These are phyloP conservation scores for Rhinoderma darwinii DNA, from an alignment of 2,113 vertebrate genomes.

Conservation along the genomic window DNA sequence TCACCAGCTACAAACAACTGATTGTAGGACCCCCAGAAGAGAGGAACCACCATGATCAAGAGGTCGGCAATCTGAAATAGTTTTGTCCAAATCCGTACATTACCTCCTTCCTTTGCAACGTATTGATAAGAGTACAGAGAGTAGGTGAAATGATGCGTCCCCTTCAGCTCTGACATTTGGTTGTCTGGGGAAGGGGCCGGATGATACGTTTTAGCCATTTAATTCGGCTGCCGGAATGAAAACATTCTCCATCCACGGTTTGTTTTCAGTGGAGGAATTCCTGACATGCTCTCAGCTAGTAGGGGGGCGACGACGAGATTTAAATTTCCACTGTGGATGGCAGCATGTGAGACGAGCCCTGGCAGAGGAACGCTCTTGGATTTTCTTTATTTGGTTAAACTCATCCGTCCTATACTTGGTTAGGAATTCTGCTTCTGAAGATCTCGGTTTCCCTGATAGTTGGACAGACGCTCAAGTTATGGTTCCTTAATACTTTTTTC, in stretches of 20 bases:
- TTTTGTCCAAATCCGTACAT: not conserved
- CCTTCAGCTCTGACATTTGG: not conserved
- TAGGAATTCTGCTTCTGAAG: constrained; percentile 38
- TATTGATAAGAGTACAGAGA: not conserved
- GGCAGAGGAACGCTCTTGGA: constrained; percentile 4
- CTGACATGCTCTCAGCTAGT: constrained; percentile 31
- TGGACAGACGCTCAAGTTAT: not conserved
- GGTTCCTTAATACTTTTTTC: not conserved
- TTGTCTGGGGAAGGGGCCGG: not conserved
- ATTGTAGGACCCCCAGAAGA: too few species aligned
- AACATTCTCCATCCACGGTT: not conserved
- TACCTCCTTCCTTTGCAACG: not conserved
- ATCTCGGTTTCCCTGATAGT: not conserved
- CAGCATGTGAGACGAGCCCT: constrained; percentile 4
- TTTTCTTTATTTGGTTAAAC: constrained; percentile 57
- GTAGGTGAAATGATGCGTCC: not conserved
- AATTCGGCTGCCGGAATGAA: not conserved
- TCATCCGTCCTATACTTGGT: constrained; percentile 53
- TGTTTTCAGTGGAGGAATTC: constrained; percentile 47
- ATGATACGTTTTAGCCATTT: constrained; percentile 6
- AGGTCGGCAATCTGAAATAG: too few species aligned
- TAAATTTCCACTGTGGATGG: constrained; percentile 28
- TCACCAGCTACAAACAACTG: not conserved
- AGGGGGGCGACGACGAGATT: not conserved
- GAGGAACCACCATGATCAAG: too few species aligned